Evolutionary conservation across 2,113 vertebrate genomes (phyloP).

Genomic region (Rafetus swinhoei): DNA sequence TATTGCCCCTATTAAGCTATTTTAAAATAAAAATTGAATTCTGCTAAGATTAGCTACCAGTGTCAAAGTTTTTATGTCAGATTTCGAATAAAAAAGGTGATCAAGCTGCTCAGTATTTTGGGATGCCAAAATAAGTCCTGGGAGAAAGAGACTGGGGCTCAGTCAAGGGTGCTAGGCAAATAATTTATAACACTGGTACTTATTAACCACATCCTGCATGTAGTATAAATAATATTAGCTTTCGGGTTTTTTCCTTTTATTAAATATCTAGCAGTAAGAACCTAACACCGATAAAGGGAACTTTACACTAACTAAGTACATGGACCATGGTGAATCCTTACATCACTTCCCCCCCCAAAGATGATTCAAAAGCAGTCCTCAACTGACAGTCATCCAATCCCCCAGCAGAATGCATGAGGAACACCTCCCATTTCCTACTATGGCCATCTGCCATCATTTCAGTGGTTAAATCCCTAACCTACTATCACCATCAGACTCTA

Average conservation of each 20-base stretch:
- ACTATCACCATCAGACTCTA: background rate
- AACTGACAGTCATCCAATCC: background rate
- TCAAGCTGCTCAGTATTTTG: background rate
- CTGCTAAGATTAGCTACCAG: too few relatives aligned
- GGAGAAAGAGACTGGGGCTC: background rate
- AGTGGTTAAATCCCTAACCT: background rate
- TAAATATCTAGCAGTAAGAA: background rate
- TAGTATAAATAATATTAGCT: background rate
- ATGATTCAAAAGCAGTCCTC: background rate
- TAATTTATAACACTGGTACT: background rate
- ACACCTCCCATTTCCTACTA: slow-evolving; percentile 41
- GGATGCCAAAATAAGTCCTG: background rate
- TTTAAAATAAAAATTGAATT: too few relatives aligned
- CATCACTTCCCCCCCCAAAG: background rate
- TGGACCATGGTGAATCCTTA: background rate
- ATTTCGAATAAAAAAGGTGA: fast-evolving
- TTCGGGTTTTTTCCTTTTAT: background rate
- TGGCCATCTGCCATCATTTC: slow-evolving; percentile 35
- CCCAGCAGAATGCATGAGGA: background rate
- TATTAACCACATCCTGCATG: background rate
- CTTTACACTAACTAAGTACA: background rate
- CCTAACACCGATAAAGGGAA: background rate
- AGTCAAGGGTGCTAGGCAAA: background rate
- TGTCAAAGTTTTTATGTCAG: background rate
- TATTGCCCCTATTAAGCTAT: too few relatives aligned